Base-by-base conservation (phyloP, 2,113 vertebrate species). In the Serinus canaria region DNA sequence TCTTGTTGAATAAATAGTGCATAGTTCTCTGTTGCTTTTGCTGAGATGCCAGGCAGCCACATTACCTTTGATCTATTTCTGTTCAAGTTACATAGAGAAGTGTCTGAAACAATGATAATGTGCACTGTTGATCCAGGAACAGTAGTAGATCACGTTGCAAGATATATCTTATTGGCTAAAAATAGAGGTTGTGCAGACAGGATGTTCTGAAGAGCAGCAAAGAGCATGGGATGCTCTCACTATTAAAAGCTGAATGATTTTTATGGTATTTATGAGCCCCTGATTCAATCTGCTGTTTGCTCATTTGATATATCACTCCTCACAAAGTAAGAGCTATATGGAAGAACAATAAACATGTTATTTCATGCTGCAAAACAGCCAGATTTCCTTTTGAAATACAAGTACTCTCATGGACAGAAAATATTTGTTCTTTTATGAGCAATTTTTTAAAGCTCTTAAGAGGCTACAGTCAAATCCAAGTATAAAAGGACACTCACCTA, bases 51-150 rank as follows among this genome's bases (percentile, higher is more conserved):
- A 94, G 41, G 64, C 46, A 90, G 66, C 50, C 9, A 1, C 46
- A 87, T 49, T 92, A 75, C 35, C 76, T 90, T 93, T 95, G 92
- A 94, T 95, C 80, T 93, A 96, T 90, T 95, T 93, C 73, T 93
- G 80, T 87, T 74, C 80, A 94, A 72, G 83, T 83, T 87, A 83
- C 77, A 91, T 15, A 79, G 37, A 90, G 69, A 96, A 90, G 62
- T 60, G 37, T 78, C 85, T 95, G 86, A 90, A 95, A 49, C 76
- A 70, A 86, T 35, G 83, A 83, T 75, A 96, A 96, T 91, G 69
- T 90, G 58, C 73, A 73, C 69, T 94, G 95, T 94, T 95, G 94
- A 96, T 95, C 86, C 80, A 87, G 58, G 76, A 94, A 92, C 56
- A 87, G 80, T 49, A 90, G 76, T 84, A 75, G 68, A 92, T 87